Base-by-base conservation (phyloP, 2,113 vertebrate species). In the Callipepla squamata region DNA sequence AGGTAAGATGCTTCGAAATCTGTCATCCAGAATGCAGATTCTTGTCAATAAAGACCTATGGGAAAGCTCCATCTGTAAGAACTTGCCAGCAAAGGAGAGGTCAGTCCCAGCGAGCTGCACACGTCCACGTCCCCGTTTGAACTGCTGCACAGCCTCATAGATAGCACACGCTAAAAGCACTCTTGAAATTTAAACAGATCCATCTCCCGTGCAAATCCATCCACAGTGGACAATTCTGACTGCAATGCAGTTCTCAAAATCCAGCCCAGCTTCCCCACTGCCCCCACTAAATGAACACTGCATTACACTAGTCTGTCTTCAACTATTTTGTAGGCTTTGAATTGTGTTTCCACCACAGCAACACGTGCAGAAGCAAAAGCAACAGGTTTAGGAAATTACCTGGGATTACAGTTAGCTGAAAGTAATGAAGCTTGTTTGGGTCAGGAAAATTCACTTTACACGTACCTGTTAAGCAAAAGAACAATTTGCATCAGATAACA, bases 371-470 rank as follows among this genome's bases (percentile, higher is more conserved):
- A 68, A 77, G 38, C 6, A 58, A 34, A 76, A 90, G 12, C 2
- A 44, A 42, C 2, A 20, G 1, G 2, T 22, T 72, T 45, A 15
- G 36, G 67, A 76, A 30, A 84, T 99, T 99, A 99, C 99, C 99
- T 97, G 99, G 99, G 94, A 97, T 98, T 87, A 99, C 98, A 21
- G 98, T 98, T 89, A 99, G 98, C 90, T 99, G 98, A 95, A 99
- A 99, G 96, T 98, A 98, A 96, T 99, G 99, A 62, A 99, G 98
- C 96, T 99, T 99, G 98, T 99, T 98, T 85, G 99, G 98, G 72
- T 99, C 99, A 50, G 99, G 98, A 96, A 99, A 99, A 95, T 98
- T 98, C 97, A 99, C 98, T 98, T 98, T 98, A 96, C 99, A 99
- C 4, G 99, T 99, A 98, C 98, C 99, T 99, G 97, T 62, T 90